Evolutionary conservation across 2,113 vertebrate species (phyloP), one percentile per base, ranked within the genome.

Genomic region (Eidolon helvum): DNA sequence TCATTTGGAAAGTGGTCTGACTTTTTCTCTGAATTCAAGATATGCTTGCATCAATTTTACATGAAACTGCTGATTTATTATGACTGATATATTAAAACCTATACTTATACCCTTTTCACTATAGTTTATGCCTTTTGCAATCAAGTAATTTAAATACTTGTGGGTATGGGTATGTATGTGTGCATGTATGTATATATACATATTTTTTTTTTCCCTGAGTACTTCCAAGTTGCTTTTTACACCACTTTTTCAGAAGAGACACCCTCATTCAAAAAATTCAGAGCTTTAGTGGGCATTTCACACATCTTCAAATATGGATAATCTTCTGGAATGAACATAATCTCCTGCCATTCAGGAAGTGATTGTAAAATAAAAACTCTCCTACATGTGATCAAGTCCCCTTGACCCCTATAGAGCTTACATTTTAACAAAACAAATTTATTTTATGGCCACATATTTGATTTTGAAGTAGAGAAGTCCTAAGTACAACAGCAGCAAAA

Each of bases 21-120:
- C 30, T 85, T 86, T 53, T 80, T 91, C 87, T 96, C 90, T 91
- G 28, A 88, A 78, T 80, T 85, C 78, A 78, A 87, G 77, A 68
- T 89, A 19, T 15, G 0, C 68, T 82, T 43, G 3, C 94, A 78
- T 94, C 97, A 40, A 95, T 16, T 87, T 78, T 53, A 22, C 14
- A 66, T 72, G 38, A 91, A 94, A 91, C 7, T 57, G 19, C 66
- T 96, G 28, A 72, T 79, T 93, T 74, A 40, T 38, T 40, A 11
- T 35, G 21, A 66, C 11, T 79, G 65, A 9, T 53, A 43, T 87
- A 24, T 84, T 66, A 35, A 90, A 74, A 93, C 72, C 8, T 45
- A 10, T 74, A 48, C n/a, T 28, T 69, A 48, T 43, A 21, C 11
- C 6, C 40, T 84, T 89, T 63, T 71, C 11, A n/a, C 79, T 83